phyloP scores from a whole-genome alignment of 1,140 invertebrate species.

The Sycobia sp. region DNA sequence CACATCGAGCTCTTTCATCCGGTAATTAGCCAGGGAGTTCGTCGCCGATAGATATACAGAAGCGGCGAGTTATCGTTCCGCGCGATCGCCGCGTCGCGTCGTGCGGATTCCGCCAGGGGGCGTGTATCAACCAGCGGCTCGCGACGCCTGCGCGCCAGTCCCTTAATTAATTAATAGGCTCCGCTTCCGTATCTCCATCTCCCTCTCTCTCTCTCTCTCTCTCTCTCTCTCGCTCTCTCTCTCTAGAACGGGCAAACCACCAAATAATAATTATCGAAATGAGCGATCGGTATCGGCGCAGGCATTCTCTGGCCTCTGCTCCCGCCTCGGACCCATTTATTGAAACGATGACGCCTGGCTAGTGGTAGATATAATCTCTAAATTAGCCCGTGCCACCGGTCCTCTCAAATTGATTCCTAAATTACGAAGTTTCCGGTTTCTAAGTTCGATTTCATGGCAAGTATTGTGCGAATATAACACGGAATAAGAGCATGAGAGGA shows the following conservation, averaged over 20 bases:
- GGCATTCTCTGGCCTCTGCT: too few species aligned
- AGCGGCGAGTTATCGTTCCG: slow-evolving; percentile 48
- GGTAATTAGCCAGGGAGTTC: slow-evolving; percentile 54
- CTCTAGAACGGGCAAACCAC: too few species aligned
- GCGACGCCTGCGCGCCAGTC: slow-evolving; percentile 9
- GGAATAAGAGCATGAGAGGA: too few species aligned
- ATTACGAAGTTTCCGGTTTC: too few species aligned
- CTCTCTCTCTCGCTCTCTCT: too few species aligned
- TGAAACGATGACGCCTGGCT: slow-evolving; percentile 29
- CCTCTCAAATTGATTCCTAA: slow-evolving; percentile 51
- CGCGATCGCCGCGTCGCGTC: slow-evolving; percentile 46
- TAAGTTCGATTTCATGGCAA: too few species aligned
- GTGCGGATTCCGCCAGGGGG: too few species aligned
- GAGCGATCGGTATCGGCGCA: slow-evolving; percentile 52
- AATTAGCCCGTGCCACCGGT: slow-evolving; percentile 31
- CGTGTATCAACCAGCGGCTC: slow-evolving; percentile 9
- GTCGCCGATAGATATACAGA: neutral
- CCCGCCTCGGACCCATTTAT: too few species aligned
- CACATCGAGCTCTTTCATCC: slow-evolving; percentile 49
- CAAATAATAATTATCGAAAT: slow-evolving; percentile 59
- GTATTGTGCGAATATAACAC: too few species aligned
- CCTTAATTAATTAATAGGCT: slow-evolving; percentile 49
- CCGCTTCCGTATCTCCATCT: too few species aligned
- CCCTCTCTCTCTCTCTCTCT: too few species aligned
- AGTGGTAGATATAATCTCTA: slow-evolving; percentile 43